Percentiles rank a stretch among this genome's conserved stretches.
Evolutionary conservation across 2,797 vertebrate species (phyloP).

Genomic region (Petrocephalus sullivani): DNA sequence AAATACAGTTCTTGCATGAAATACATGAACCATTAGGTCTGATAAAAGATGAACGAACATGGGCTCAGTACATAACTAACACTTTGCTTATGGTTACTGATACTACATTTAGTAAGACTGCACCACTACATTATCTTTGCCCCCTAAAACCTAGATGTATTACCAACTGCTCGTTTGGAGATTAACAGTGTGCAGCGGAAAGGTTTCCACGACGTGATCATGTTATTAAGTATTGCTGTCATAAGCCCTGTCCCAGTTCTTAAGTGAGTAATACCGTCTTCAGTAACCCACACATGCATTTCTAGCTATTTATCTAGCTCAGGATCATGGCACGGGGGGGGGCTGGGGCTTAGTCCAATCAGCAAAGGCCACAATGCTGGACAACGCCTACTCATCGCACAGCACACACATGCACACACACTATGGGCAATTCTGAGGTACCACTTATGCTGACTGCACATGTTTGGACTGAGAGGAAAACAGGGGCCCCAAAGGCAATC

Average conservation of each 20-base stretch:
- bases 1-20: background rate
- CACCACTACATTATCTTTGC: background rate
- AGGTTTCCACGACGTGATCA: background rate
- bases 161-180: background rate
- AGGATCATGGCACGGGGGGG: background rate
- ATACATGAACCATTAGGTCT: background rate
- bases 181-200: background rate
- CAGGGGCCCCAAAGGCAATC: background rate
- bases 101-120: background rate
- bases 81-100: background rate
- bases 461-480: background rate
- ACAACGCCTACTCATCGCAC: background rate
- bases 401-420: background rate
- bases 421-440: background rate
- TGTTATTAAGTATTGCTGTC: conserved; percentile 6
- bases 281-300: background rate
- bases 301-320: background rate
- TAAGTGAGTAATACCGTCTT: background rate
- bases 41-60: background rate
- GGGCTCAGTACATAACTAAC: background rate
- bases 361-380: background rate
- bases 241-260: background rate
- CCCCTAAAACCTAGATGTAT: background rate
- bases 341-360: background rate
- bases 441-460: background rate